A percentile compares a stretch with the other conserved stretches of the same genome.
These are phyloP conservation scores for Drosophila arawakana DNA, from an alignment of 1,140 invertebrate genomes.

Conservation along the genomic window DNA sequence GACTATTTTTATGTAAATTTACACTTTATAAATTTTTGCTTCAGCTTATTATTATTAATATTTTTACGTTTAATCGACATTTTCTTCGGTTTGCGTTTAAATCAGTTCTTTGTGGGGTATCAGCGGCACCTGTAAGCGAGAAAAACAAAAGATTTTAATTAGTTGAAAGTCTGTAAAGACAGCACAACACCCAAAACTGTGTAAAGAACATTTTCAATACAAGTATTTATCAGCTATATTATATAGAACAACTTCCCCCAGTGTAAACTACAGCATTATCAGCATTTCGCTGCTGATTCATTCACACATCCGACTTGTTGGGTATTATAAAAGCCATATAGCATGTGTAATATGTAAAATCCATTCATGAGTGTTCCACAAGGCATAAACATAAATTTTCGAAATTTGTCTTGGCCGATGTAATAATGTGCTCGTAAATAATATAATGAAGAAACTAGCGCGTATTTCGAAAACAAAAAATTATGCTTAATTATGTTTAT, in stretches of 20 bases:
- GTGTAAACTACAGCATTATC: slow-evolving; percentile 13
- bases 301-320: slow-evolving; percentile 30
- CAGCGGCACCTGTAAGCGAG: slow-evolving; percentile 42
- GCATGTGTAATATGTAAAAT: slow-evolving; percentile 32
- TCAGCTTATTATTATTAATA: slow-evolving; percentile 34
- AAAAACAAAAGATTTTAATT: background rate
- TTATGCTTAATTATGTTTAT: slow-evolving; percentile 79
- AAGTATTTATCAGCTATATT: slow-evolving; percentile 1
- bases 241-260: slow-evolving; percentile 22
- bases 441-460: slow-evolving; percentile 63
- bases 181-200: background rate
- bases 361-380: background rate
- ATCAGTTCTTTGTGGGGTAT: slow-evolving; percentile 10
- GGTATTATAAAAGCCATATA: slow-evolving; percentile 15
- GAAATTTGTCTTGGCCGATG: slow-evolving; percentile 50
- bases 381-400: slow-evolving; percentile 53
- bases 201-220: background rate
- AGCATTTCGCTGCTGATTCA: slow-evolving; percentile 30
- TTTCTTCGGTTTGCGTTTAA: slow-evolving; percentile 36
- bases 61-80: slow-evolving; percentile 59
- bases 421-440: slow-evolving; percentile 60
- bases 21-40: slow-evolving; percentile 14
- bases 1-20: background rate
- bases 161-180: background rate
- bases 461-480: slow-evolving; percentile 66